Base-by-base conservation (phyloP, 35 echinoderm and acorn worm species). In the Heliocidaris erythrogramma region DNA sequence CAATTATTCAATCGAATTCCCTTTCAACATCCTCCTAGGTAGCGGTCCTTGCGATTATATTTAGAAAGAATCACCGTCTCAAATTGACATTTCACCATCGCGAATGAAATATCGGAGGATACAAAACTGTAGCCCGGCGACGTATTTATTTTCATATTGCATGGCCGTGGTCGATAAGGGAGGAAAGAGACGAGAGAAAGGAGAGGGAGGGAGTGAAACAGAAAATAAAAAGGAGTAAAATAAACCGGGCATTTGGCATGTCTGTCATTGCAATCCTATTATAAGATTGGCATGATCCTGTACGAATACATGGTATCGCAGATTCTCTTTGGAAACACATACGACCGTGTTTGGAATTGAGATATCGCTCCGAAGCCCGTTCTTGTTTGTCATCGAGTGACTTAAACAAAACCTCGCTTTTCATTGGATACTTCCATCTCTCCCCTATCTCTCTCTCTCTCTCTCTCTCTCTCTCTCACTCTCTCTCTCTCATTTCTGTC, bases 181-280 rank as follows among this genome's bases (percentile, higher is more conserved):
- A n/a, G 7, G 47, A 89, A 89, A 89, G 87, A 47, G 87, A 9
- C 30, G 87, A 89, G 31, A 32, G 31, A 42, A 35, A 89, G 2
- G 10, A 5, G 87, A 89, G 5, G 0, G 31, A 42, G 47, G 30
- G 86, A 48, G 47, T 16, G 47, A 47, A 30, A n/a, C 16, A 86
- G 87, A 32, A 30, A 89, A 42, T n/a, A 48, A 89, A 47, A 89
- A 31, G 32, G 87, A 48, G 87, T 47, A 89, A 32, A 89, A 89
- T 48, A 47, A 32, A 89, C 47, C 87, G 87, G 87, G 87, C 87
- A 89, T 89, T 89, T 89, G 87, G 87, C 9, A 13, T 48, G 31
- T 89, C 87, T 89, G 87, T 89, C 87, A 48, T 32, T 89, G 87
- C 87, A 47, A 89, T 89, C 87, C 87, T 89, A 89, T 89, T 89